Evolutionary conservation across 2,888 invertebrate genomes (phyloP).

Genomic region (Hybos culiciformis): DNA sequence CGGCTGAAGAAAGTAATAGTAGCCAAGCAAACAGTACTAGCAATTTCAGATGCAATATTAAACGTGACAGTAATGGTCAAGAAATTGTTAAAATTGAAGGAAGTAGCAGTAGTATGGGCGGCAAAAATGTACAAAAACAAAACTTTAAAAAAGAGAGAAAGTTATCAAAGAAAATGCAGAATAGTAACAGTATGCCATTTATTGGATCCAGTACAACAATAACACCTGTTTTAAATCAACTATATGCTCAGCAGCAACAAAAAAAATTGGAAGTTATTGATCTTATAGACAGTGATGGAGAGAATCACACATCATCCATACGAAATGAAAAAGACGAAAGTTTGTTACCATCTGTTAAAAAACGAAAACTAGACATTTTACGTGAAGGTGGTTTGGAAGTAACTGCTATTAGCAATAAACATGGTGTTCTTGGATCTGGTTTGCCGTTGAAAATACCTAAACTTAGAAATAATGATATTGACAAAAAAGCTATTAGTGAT

Average conservation of each 20-base stretch:
- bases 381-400: constrained; percentile 63
- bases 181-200: constrained; percentile 14
- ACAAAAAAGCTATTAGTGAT: constrained; percentile 1
- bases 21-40: not conserved
- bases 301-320: constrained; percentile 7
- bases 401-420: constrained; percentile 41
- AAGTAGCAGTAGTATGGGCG: too few species aligned
- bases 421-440: constrained; percentile 10
- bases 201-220: constrained; percentile 15
- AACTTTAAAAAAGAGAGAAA: too few species aligned
- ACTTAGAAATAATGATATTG: not conserved
- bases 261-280: not conserved
- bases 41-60: constrained; percentile 14
- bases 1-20: not conserved
- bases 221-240: constrained; percentile 12
- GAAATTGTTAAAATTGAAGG: constrained; percentile 14
- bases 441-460: constrained; percentile 4
- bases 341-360: constrained; percentile 41
- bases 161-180: too few species aligned
- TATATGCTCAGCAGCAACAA: not conserved
- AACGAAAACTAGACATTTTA: constrained; percentile 57
- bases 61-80: constrained; percentile 13
- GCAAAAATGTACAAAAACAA: too few species aligned
- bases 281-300: too few species aligned
- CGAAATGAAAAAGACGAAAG: not conserved